Conservation (phyloP, 2,888 invertebrate genomes). For the Strigamia transsilvanica region DNA sequence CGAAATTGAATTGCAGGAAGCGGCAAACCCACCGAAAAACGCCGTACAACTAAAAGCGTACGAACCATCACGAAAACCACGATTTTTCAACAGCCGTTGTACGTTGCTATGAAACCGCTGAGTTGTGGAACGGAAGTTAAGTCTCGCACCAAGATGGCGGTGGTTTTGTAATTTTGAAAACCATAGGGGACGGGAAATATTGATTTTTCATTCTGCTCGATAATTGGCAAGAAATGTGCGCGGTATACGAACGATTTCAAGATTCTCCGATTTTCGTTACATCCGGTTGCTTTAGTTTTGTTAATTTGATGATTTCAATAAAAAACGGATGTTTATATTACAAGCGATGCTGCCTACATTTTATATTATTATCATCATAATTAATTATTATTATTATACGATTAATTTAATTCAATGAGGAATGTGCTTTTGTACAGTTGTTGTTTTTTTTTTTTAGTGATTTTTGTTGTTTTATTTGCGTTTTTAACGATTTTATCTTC, state of each 20-base stretch:
- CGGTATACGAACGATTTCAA: conserved; percentile 5
- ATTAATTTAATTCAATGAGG: too few species aligned
- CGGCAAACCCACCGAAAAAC: conserved; percentile 85
- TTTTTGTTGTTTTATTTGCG: too few species aligned
- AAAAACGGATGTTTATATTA: neutral
- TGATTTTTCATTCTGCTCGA: conserved; percentile 1
- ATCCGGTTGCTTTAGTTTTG: too few species aligned
- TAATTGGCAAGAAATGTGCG: neutral
- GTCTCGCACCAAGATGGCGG: neutral
- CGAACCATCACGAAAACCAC: conserved; percentile 18
- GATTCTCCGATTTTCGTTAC: neutral
- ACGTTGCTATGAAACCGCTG: neutral
- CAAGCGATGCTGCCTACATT: neutral
- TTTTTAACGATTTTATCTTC: too few species aligned
- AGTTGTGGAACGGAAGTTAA: neutral
- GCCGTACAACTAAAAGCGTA: conserved; percentile 77
- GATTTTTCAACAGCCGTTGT: neutral
- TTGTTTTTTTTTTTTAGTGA: too few species aligned
- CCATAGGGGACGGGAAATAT: neutral
- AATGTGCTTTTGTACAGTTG: conserved; percentile 3
- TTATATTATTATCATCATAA: too few species aligned
- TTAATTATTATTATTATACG: too few species aligned
- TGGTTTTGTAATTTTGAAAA: neutral
- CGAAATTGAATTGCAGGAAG: conserved; percentile 72
- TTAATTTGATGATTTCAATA: too few species aligned